phyloP scores from a whole-genome alignment of 1,140 invertebrate species.

The Liolophura sinensis region DNA sequence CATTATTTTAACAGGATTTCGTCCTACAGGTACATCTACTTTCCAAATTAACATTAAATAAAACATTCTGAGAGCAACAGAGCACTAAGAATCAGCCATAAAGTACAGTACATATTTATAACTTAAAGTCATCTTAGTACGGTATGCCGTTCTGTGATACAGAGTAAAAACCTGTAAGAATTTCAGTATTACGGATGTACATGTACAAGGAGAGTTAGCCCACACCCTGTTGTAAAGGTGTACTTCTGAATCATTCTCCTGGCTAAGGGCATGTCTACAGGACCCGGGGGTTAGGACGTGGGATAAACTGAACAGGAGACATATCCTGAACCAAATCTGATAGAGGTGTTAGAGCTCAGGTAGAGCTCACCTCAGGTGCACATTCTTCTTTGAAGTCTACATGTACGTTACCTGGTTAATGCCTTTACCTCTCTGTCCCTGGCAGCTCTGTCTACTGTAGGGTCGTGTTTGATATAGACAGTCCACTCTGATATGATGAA shows the following conservation, averaged over 20 bases:
- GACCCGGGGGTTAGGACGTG: not conserved
- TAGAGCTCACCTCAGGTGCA: not conserved
- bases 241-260: not conserved
- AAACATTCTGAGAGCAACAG: no score
- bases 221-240: not conserved
- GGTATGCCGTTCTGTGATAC: not conserved
- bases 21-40: no score
- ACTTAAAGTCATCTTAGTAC: no score
- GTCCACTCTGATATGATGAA: no score
- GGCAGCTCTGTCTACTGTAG: not conserved
- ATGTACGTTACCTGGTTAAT: not conserved
- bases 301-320: no score
- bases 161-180: not conserved
- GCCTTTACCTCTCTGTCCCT: no score
- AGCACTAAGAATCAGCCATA: no score
- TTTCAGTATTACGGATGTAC: not conserved
- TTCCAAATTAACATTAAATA: no score
- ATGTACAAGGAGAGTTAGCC: not conserved
- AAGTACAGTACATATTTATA: no score
- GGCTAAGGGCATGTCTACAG: not conserved
- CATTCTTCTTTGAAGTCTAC: constrained; percentile 1
- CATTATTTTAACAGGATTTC: no score
- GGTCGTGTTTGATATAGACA: no score
- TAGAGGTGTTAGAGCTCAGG: not conserved
- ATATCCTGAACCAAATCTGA: not conserved